Evolutionary conservation across 2,797 vertebrate species (phyloP), one percentile per base, ranked within the genome.

Genomic region (Rhinella marina): DNA sequence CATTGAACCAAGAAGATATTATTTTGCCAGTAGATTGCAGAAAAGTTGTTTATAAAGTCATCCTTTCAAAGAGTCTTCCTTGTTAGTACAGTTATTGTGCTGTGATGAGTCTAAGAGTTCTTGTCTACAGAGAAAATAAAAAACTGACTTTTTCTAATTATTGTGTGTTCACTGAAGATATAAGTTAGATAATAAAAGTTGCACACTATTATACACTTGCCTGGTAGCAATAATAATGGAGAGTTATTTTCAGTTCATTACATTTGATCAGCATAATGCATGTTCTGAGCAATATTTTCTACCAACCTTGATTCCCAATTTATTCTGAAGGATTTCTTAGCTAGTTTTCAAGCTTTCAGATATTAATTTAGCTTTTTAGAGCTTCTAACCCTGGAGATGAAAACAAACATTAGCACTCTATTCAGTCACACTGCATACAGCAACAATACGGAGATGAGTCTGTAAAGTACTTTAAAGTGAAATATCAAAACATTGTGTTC

Each of bases 401-500:
- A 68, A 54, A 48, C 57, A 76, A 76, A 76, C 52, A 80, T 57
- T 76, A 41, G 56, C 72, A 76, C 29, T 57, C 19, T 86, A 80
- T 56, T 62, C 32, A 66, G 61, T 61, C 59, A 86, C 14, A 29
- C 77, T 80, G 50, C 56, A 80, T 19, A 62, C 13, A 62, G 73
- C 41, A 81, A 80, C 14, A 57, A 17, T 50, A 50, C 64, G 29
- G 29, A 21, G 13, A 86, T 25, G 41, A 56, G 29, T 52, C 52
- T 72, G 27, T 73, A 68, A 86, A 79, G 62, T 57, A 81, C 50
- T 48, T 72, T 72, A 64, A 66, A 80, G 21, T 57, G 50, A 86
- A 25, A 86, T 62, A 86, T 70, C 62, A 64, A 56, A 80, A 68
- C 85, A 41, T 80, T 79, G 57, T 54, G 14, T 68, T 57, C 52